Base-by-base conservation (phyloP, 1,140 invertebrate species). In the Pollicipes pollicipes region DNA sequence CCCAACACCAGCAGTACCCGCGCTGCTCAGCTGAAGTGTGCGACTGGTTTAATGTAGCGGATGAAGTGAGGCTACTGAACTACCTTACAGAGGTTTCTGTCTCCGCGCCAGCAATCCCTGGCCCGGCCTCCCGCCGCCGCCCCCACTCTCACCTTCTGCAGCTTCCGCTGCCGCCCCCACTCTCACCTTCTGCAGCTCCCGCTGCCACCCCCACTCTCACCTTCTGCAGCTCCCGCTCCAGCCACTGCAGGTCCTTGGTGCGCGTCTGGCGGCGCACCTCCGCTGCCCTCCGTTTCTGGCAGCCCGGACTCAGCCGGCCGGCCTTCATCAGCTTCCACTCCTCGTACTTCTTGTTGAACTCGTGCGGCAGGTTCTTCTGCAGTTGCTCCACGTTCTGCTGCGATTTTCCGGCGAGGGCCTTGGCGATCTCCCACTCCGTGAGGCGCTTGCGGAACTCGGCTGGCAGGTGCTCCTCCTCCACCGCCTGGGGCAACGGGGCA, bases 221-320 rank as follows among this genome's bases (percentile, higher is more conserved):
- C 76, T 85, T 85, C 26, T 82, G 80, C 26, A 86, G 77, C 73
- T 87, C 85, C 71, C 83, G 83, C 72, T 84, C 83, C 70, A 86
- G 78, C 80, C 81, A 82, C 32, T 83, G 80, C 68, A 88, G 78
- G 72, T 86, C 85, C 70, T 81, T 79, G 69, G 82, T 80, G 67
- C 78, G 78, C n/a, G 77, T 77, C 66, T 77, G 75, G 69, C 78
- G 70, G 24, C 68, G 66, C 28, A 70, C 63, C 68, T 76, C 75
- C 10, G 69, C 64, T 32, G 76, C 75, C 29, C 67, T 74, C 73
- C 66, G 74, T 75, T 68, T 73, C 74, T 30, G 35, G 73, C 73
- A 83, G 81, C 83, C 83, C 83, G 74, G 83, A 81, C 69, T 81
- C 77, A 69, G 83, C 76, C 73, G 67, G 78, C 78, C 69, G 74